Evolutionary conservation across 1,140 invertebrate species (phyloP).

Genomic region (Calliopsis andreniformis): DNA sequence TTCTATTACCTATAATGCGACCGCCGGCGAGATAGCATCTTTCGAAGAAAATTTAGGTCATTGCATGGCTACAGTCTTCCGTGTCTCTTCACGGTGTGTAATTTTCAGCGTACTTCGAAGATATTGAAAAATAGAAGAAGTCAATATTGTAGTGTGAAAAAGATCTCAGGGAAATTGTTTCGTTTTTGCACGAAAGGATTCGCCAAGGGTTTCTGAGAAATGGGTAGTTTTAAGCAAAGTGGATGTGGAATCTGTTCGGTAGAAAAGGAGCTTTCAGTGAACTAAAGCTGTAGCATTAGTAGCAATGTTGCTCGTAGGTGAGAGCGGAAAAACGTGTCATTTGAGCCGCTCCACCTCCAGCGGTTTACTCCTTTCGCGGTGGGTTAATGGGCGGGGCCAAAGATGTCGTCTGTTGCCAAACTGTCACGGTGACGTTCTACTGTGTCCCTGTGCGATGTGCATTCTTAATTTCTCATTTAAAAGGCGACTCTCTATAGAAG

Average conservation of each 20-base stretch:
- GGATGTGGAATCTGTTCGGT: not conserved
- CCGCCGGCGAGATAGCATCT: constrained; percentile 18
- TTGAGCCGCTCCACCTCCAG: constrained; percentile 40
- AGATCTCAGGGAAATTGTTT: not conserved
- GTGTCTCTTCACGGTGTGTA: not conserved
- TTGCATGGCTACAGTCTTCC: not conserved
- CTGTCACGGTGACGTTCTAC: constrained; percentile 20
- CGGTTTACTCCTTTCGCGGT: constrained; percentile 54
- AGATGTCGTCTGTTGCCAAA: constrained; percentile 41
- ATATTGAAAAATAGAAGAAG: too few species aligned
- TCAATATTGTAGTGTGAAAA: too few species aligned
- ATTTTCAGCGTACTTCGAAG: not conserved
- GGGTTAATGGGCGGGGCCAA: constrained; percentile 56
- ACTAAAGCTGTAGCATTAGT: constrained; percentile 16
- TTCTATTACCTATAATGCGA: constrained; percentile 44
- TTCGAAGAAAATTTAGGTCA: constrained; percentile 40
- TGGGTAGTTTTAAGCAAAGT: not conserved
- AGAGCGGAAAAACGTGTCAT: constrained; percentile 41
- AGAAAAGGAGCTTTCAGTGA: not conserved
- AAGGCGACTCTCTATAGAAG: not conserved
- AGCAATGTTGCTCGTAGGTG: constrained; percentile 15
- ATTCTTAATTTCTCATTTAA: not conserved
- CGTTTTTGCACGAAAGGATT: too few species aligned
- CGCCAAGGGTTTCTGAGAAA: too few species aligned
- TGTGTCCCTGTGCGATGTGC: not conserved